These are phyloP conservation scores for Encarsia formosa DNA, from an alignment of 2,888 invertebrate genomes.

Conservation along the genomic window DNA sequence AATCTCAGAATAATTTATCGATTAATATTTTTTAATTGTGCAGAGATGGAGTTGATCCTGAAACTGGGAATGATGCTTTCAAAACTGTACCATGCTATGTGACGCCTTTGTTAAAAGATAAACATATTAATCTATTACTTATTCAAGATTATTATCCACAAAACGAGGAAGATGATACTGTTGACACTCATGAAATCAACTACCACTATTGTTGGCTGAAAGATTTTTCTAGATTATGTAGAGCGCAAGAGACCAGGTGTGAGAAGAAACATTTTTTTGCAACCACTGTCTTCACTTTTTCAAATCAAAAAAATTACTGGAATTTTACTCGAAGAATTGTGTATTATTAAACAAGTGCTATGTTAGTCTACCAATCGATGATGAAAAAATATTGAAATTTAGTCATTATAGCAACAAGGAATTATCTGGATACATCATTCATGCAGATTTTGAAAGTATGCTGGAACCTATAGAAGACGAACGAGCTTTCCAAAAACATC, in stretches of 20 bases:
- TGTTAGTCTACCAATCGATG: neutral
- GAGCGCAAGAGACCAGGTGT: neutral
- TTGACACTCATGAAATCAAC: neutral
- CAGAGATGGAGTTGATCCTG: no score
- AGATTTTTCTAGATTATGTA: neutral
- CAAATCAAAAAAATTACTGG: neutral
- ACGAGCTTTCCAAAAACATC: neutral
- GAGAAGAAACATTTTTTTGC: neutral
- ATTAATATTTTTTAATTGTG: neutral
- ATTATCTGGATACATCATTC: constrained; percentile 1
- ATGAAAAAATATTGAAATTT: constrained; percentile 2
- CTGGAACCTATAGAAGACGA: neutral
- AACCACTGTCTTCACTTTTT: neutral
- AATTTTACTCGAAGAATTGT: neutral
- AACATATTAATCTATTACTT: no score
- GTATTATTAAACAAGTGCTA: neutral
- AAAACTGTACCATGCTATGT: no score
- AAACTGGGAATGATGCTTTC: no score
- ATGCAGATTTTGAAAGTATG: constrained; percentile 11
- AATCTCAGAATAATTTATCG: neutral
- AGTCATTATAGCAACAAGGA: constrained; percentile 1
- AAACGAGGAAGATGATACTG: neutral
- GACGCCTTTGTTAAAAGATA: no score
- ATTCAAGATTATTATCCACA: no score
- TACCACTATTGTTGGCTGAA: constrained; percentile 1